phyloP scores from a whole-genome alignment of 2,797 vertebrate genomes.

The Sus cebifrons region DNA sequence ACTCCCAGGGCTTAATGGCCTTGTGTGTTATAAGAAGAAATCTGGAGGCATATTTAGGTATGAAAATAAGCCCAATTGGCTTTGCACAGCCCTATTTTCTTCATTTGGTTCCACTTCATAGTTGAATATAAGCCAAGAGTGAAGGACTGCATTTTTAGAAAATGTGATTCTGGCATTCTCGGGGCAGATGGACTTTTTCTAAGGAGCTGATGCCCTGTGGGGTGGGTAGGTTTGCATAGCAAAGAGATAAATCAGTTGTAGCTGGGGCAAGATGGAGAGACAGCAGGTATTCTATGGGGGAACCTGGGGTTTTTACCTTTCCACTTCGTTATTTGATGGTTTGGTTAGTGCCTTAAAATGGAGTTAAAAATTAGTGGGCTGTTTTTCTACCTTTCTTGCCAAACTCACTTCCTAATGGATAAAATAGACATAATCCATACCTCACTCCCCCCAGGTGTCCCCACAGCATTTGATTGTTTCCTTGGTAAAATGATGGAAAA shows the following conservation, averaged over 20 bases:
- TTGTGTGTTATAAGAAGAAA: slow-evolving; percentile 52
- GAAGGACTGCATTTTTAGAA: slow-evolving; percentile 72
- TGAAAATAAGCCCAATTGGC: slow-evolving; percentile 76
- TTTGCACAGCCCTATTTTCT: slow-evolving; percentile 75
- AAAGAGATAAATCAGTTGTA: background rate
- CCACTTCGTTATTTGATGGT: background rate
- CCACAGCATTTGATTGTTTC: background rate
- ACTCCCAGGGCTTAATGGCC: slow-evolving; percentile 21
- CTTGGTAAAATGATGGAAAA: slow-evolving; percentile 55
- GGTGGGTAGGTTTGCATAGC: background rate
- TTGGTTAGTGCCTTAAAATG: slow-evolving; percentile 62
- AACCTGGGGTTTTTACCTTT: background rate
- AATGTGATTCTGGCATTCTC: slow-evolving; percentile 60
- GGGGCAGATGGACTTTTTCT: slow-evolving; percentile 47
- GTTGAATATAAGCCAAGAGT: slow-evolving; percentile 72
- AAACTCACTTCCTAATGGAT: background rate
- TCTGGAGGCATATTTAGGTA: slow-evolving; percentile 74
- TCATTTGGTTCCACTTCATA: slow-evolving; percentile 83
- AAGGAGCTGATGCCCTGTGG: slow-evolving; percentile 18
- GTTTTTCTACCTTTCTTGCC: slow-evolving; percentile 24
- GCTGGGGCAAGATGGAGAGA: background rate
- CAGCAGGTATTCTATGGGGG: background rate
- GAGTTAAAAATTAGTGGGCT: background rate
- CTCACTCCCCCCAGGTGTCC: background rate
- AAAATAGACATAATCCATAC: background rate